These are phyloP conservation scores for Scaptomyza hsui DNA, from an alignment of 1,140 invertebrate genomes.

Conservation along the genomic window DNA sequence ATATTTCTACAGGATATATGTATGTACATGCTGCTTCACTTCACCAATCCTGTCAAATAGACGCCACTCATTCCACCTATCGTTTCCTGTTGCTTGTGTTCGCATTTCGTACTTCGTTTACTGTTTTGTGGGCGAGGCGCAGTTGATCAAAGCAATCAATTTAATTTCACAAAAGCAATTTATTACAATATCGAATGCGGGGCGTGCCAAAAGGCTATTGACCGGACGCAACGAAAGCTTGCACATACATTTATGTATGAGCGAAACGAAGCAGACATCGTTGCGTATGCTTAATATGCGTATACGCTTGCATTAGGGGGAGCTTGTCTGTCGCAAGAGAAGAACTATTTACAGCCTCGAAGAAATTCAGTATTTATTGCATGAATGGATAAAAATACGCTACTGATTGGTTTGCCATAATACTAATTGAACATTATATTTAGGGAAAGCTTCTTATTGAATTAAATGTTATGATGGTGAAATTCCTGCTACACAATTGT, in stretches of 20 bases:
- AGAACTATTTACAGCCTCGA: neutral
- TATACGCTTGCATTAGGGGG: neutral
- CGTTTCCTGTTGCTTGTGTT: conserved; percentile 19
- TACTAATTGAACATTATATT: conserved; percentile 7
- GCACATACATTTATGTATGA: conserved; percentile 32
- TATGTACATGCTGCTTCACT: neutral
- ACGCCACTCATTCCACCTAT: neutral
- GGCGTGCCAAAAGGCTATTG: conserved; percentile 48
- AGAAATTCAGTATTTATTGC: conserved; percentile 17
- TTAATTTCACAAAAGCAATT: conserved; percentile 80
- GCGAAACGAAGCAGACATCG: conserved; percentile 7
- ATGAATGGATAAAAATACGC: conserved; percentile 3
- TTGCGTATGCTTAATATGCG: conserved; percentile 39
- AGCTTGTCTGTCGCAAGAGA: neutral
- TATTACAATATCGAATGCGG: conserved; percentile 64
- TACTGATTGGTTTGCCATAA: conserved; percentile 11
- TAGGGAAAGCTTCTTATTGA: neutral
- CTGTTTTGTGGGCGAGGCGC: conserved; percentile 31
- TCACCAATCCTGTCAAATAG: conserved; percentile 19
- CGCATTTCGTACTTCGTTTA: neutral
- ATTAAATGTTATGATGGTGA: no score
- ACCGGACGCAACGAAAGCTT: conserved; percentile 34
- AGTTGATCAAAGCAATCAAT: conserved; percentile 79
- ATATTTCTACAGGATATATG: conserved; percentile 2
- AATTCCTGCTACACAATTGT: conserved; percentile 63